A percentile compares a stretch with the other conserved stretches of the same genome.
Evolutionary conservation across 2,888 invertebrate species (phyloP).

Genomic region (Muschampia plurimacula): DNA sequence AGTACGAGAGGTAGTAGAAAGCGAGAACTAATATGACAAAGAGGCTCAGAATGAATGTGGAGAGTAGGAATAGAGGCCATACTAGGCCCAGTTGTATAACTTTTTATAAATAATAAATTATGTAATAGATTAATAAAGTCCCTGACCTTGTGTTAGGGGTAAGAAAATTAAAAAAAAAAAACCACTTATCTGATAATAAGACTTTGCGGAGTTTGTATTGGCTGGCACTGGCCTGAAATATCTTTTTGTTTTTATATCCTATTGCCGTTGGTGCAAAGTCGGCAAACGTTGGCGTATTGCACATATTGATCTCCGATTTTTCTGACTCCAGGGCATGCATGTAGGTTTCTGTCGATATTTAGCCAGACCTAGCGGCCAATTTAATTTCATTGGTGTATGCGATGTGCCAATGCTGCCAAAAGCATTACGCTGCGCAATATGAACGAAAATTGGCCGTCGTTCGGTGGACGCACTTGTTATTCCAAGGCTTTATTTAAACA

Average conservation of each 20-base stretch:
- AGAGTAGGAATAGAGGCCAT: too few species aligned
- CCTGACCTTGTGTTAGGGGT: too few species aligned
- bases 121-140: too few species aligned
- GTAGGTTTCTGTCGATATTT: background rate
- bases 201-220: background rate
- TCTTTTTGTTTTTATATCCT: background rate
- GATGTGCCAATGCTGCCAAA: background rate
- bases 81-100: too few species aligned
- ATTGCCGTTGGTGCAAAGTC: background rate
- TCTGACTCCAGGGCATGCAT: background rate
- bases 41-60: too few species aligned
- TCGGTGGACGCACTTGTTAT: background rate
- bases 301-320: background rate
- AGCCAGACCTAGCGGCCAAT: conserved; percentile 2
- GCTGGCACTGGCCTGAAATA: background rate
- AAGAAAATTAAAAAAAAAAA: too few species aligned
- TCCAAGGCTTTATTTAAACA: background rate
- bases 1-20: too few species aligned
- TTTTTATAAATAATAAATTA: too few species aligned
- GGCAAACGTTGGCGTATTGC: background rate
- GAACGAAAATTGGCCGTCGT: background rate
- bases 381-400: conserved; percentile 2
- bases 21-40: too few species aligned
- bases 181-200: too few species aligned
- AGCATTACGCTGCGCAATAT: background rate